Conservation (phyloP, 2,113 vertebrate species). For the Jacana jacana region DNA sequence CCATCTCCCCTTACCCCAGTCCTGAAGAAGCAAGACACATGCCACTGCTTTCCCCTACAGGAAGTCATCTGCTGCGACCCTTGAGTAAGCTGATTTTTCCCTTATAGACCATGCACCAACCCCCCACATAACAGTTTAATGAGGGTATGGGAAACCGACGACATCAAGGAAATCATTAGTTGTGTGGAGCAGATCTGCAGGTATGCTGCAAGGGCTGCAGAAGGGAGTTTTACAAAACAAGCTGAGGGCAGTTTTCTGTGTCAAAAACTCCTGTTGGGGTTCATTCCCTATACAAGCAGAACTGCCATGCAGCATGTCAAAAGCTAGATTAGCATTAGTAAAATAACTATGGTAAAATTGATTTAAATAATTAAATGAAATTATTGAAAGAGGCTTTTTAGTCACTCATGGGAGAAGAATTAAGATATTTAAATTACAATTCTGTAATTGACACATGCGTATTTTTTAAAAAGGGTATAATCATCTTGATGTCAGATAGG, state of each 20-base stretch:
- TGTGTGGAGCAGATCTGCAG: neutral
- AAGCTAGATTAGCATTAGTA: neutral
- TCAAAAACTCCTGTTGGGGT: neutral
- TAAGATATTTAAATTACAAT: neutral
- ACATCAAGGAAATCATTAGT: neutral
- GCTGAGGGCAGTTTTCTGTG: neutral
- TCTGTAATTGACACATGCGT: neutral
- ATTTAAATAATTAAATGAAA: neutral
- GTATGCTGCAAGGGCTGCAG: neutral
- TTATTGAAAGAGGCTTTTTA: neutral
- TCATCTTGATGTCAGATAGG: neutral
- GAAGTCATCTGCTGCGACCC: neutral
- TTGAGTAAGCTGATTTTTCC: neutral
- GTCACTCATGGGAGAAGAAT: neutral
- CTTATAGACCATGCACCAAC: neutral
- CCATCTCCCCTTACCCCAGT: neutral
- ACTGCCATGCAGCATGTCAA: neutral
- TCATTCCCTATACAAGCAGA: neutral
- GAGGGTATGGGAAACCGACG: neutral
- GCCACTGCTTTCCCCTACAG: neutral
- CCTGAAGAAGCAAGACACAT: neutral
- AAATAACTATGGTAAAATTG: neutral
- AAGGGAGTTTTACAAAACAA: neutral
- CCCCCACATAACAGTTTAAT: neutral
- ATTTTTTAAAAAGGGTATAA: neutral